phyloP scores from a whole-genome alignment of 2,113 vertebrate genomes.

The Lontra canadensis region DNA sequence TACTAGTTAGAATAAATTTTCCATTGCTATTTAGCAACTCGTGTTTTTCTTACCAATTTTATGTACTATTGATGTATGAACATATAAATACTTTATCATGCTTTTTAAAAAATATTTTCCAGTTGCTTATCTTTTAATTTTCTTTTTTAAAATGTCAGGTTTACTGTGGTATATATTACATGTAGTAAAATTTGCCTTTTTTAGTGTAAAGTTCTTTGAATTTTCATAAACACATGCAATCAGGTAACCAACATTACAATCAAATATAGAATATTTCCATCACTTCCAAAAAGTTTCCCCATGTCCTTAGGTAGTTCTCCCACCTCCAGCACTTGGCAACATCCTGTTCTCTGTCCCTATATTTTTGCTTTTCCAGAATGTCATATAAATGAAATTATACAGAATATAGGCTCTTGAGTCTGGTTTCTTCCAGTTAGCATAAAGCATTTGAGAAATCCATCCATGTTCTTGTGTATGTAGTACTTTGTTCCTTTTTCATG shows the following conservation, averaged over 20 bases:
- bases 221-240: background rate
- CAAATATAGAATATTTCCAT: background rate
- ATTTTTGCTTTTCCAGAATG: background rate
- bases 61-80: background rate
- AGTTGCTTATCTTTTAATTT: background rate
- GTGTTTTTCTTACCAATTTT: background rate
- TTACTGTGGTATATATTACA: background rate
- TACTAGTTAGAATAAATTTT: background rate
- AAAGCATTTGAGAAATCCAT: background rate
- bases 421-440: background rate
- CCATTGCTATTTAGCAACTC: background rate
- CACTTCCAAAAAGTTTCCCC: background rate
- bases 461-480: background rate
- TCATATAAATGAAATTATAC: background rate
- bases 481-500: background rate
- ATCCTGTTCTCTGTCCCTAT: background rate
- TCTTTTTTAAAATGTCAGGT: background rate
- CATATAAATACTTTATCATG: background rate
- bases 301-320: background rate
- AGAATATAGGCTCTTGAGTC: background rate
- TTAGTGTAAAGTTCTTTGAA: background rate
- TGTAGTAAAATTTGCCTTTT: background rate
- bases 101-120: constrained; percentile 28
- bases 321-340: background rate
- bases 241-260: background rate